Evolutionary conservation across 2,113 vertebrate species (phyloP).

Genomic region (Motacilla tschutschensis): DNA sequence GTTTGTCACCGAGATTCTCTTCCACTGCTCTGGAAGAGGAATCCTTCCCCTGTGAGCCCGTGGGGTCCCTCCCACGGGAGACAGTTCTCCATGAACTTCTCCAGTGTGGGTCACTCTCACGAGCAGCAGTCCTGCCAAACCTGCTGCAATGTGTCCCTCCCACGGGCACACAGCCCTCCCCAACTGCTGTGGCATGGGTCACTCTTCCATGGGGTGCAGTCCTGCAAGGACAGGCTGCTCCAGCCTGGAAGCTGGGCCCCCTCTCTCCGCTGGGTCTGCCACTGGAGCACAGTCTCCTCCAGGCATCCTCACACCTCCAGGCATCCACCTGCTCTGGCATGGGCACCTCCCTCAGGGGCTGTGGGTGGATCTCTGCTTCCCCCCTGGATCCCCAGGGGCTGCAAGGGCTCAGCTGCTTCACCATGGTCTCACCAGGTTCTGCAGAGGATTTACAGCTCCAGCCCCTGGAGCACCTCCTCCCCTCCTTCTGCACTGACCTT

Average conservation of each 20-base stretch:
- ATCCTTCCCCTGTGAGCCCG: fast-evolving
- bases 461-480: not conserved
- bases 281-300: too few species aligned
- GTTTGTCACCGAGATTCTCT: not conserved
- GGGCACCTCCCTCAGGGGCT: not conserved
- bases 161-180: too few species aligned
- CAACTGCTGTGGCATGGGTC: too few species aligned
- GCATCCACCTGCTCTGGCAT: too few species aligned
- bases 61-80: not conserved
- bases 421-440: fast-evolving
- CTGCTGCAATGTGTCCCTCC: not conserved
- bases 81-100: not conserved
- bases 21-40: not conserved
- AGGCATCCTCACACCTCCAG: too few species aligned
- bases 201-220: too few species aligned
- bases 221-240: too few species aligned
- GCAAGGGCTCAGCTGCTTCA: not conserved
- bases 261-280: too few species aligned
- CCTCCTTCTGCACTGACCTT: not conserved
- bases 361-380: not conserved
- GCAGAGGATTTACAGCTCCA: fast-evolving
- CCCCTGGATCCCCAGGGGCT: not conserved
- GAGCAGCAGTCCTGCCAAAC: not conserved
- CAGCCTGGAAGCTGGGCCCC: too few species aligned
- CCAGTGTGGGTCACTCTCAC: fast-evolving